Evolutionary conservation across 2,113 vertebrate genomes (phyloP).

Genomic region (Muntiacus muntjak): DNA sequence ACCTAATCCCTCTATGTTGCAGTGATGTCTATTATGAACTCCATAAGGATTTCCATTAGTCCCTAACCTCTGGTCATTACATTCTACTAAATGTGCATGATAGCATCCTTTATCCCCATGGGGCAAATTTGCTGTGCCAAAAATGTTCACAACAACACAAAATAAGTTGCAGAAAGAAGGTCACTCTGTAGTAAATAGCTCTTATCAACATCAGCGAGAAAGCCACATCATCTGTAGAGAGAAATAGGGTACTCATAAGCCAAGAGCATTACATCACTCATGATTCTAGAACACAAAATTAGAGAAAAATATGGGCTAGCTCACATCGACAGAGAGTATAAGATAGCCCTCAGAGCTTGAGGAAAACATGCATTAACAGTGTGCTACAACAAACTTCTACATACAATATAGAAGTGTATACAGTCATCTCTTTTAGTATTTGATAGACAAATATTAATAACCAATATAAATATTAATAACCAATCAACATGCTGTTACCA

Average conservation of each 20-base stretch:
- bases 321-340: neutral
- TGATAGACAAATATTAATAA: neutral
- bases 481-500: neutral
- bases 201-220: conserved; percentile 34
- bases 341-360: neutral
- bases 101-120: neutral
- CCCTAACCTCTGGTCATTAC: neutral
- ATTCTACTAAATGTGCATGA: neutral
- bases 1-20: neutral
- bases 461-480: neutral
- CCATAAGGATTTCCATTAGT: neutral
- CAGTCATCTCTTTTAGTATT: neutral
- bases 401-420: neutral
- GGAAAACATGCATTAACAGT: neutral
- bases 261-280: conserved; percentile 21
- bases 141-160: conserved; percentile 36
- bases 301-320: conserved; percentile 17
- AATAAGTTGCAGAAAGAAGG: conserved; percentile 34
- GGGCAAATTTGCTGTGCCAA: conserved; percentile 22
- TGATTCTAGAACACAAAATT: conserved; percentile 39
- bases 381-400: neutral
- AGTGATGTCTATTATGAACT: neutral
- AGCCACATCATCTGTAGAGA: conserved; percentile 25
- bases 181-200: conserved; percentile 47
- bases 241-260: neutral